Conservation (phyloP, 2,888 invertebrate species). For the Noctua janthe region DNA sequence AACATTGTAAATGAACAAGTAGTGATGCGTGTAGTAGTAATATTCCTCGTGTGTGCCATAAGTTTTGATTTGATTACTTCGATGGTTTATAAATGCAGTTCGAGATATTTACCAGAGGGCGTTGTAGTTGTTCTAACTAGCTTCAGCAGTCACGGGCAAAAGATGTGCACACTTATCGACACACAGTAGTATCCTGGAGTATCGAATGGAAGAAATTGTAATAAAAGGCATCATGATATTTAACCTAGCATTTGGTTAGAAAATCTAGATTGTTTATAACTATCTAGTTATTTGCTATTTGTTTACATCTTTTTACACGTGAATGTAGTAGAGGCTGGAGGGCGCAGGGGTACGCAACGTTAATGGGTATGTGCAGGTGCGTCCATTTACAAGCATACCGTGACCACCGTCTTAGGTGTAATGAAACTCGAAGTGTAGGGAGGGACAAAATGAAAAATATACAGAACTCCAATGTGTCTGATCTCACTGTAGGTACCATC, state of each 20-base stretch:
- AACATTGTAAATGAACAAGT: slow-evolving; percentile 24
- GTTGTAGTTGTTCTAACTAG: slow-evolving; percentile 9
- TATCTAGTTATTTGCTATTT: neutral
- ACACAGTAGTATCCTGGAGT: neutral
- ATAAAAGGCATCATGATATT: neutral
- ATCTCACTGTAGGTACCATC: slow-evolving; percentile 77
- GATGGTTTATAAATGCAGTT: slow-evolving; percentile 17
- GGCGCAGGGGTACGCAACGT: neutral
- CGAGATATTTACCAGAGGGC: slow-evolving; percentile 19
- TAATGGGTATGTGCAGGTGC: neutral
- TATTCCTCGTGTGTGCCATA: slow-evolving; percentile 64
- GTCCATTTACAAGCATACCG: slow-evolving; percentile 4
- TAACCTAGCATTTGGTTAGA: neutral
- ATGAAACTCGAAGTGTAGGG: slow-evolving; percentile 48
- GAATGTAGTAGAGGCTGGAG: neutral
- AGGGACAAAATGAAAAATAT: slow-evolving; percentile 69
- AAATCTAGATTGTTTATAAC: neutral
- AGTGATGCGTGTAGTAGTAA: slow-evolving; percentile 30
- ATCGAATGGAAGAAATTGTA: neutral
- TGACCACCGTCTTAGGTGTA: slow-evolving; percentile 10
- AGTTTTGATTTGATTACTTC: slow-evolving; percentile 47
- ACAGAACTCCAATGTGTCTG: slow-evolving; percentile 77
- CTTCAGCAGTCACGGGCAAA: neutral
- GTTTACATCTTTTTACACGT: slow-evolving; percentile 7
- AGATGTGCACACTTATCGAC: neutral